Base-by-base conservation (phyloP, 1,140 invertebrate species). In the Tenebrio molitor region DNA sequence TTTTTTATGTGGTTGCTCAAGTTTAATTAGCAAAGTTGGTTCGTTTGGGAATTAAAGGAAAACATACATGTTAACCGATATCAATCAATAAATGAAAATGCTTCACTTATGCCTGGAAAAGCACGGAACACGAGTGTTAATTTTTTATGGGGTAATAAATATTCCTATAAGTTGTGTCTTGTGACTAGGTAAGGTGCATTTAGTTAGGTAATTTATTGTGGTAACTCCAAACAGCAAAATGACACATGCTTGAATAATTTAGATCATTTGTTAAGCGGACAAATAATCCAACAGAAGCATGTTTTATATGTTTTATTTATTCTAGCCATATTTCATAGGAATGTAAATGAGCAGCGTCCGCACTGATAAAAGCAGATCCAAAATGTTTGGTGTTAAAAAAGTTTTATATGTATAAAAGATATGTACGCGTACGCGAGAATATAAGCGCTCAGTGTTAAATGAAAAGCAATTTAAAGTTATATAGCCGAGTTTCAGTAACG, bases 401-500 rank as follows among this genome's bases (percentile, higher is more conserved):
- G 4, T 17, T 46, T 17, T 46, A 39, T 39, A 46, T 4, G 10
- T 17, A 46, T 46, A 15, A 46, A 29, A 58, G 23, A 58, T 58
- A 33, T 34, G 50, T 58, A 34, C 23, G 44, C 44, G 15, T 50
- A 50, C 1, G 23, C 50, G 23, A 58, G 50, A 58, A 58, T 29
- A 58, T 58, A 58, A 33, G 50, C 25, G 23, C 50, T 58, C 21
- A 58, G 21, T 58, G 50, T 58, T 58, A 58, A 58, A 58, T 58
- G 50, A 58, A 58, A 58, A 58, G 50, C 50, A 58, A 58, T 58
- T 58, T 58, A 58, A 58, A 58, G 21, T 58, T 58, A 58, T 58
- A 58, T 58, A 58, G 50, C 50, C 50, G 50, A 58, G 50, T 58
- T 58, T 58, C 50, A 58, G 50, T 58, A 58, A 58, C 50, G 50